Base-by-base conservation (phyloP, 2,113 vertebrate species). In the Siniperca chuatsi region DNA sequence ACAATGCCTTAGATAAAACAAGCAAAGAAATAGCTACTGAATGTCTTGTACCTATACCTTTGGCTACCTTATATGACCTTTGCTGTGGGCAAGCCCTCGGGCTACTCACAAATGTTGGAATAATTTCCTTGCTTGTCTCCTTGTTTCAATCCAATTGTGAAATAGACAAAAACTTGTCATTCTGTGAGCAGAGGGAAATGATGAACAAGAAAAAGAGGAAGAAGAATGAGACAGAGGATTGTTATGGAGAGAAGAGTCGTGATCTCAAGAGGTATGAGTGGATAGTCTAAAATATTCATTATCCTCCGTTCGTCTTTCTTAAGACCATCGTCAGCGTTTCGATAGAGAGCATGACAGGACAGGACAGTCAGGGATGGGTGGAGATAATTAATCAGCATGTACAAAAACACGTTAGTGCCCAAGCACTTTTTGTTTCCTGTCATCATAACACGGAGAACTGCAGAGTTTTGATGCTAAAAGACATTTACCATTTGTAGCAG, bases 211-310 rank as follows among this genome's bases (percentile, higher is more conserved):
- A 75, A 54, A 66, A 12, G 1, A 58, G 54, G 70, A 60, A 40
- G 71, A 65, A 79, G 64, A 85, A 52, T 0, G 42, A 88, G 68
- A 65, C 21, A 44, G 64, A 33, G 21, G 15, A 35, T 50, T 75
- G 72, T 79, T 74, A 75, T 64, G 55, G 50, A 40, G 44, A 86
- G 29, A 35, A 55, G 54, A 25, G 77, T n/a, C 6, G 46, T 69
- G 50, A 82, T 83, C 67, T 77, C 77, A 54, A 40, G 62, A 71
- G 48, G 55, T 54, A 66, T 8, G 52, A 85, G 72, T 25, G 37
- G 75, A 68, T 64, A n/a, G 44, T 71, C 35, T 87, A 21, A 93
- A 94, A 92, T 94, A 93, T 94, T 92, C 79, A 93, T 90, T 62
- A 73, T 35, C 35, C 66, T 77, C 70, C 60, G 50, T 71, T 82